Percentiles rank a stretch among this genome's conserved stretches.
Conservation (phyloP, 2,888 invertebrate species). For the Maniola hyperantus region DNA sequence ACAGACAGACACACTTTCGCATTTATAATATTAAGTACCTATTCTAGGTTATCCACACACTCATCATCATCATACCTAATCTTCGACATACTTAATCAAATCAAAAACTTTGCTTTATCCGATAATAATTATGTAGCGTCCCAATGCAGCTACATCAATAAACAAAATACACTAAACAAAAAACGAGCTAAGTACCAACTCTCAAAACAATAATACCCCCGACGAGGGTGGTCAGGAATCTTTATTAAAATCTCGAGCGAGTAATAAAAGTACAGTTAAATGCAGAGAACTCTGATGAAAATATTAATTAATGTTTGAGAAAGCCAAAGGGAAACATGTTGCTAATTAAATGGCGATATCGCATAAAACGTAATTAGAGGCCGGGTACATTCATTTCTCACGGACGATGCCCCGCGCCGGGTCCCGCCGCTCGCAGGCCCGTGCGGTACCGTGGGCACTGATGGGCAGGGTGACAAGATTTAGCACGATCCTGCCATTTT, state of each 20-base stretch:
- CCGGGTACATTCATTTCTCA: conserved; percentile 77
- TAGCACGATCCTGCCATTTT: no score
- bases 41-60: no score
- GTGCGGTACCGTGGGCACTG: conserved; percentile 46
- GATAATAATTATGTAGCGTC: background rate
- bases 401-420: conserved; percentile 56
- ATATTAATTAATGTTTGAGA: conserved; percentile 82
- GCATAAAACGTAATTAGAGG: conserved; percentile 82
- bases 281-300: conserved; percentile 80
- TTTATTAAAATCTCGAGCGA: conserved; percentile 80
- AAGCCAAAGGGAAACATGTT: conserved; percentile 81
- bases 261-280: conserved; percentile 81
- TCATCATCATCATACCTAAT: no score
- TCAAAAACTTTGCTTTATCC: background rate
- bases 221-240: conserved; percentile 79
- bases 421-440: conserved; percentile 45
- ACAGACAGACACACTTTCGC: no score
- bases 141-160: conserved; percentile 10
- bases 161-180: conserved; percentile 15
- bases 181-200: conserved; percentile 49
- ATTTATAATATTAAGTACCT: no score
- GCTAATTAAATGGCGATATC: conserved; percentile 82
- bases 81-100: background rate
- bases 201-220: conserved; percentile 72
- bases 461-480: conserved; percentile 17